Evolutionary conservation across 2,888 invertebrate genomes (phyloP).

Genomic region (Aplocera efformata): DNA sequence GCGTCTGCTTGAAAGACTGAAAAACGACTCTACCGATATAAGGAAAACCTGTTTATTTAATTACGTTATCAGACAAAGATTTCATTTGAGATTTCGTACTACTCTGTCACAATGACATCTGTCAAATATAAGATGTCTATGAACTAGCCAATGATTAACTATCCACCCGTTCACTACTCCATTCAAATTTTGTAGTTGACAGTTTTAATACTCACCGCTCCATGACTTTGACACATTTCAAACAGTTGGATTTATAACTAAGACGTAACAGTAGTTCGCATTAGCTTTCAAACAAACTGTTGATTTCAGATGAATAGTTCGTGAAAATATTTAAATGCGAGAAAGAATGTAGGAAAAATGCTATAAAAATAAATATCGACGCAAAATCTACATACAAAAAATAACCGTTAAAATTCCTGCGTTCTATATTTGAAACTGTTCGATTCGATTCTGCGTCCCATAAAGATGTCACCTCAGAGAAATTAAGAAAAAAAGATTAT

Average conservation of each 20-base stretch:
- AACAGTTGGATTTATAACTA: constrained; percentile 23
- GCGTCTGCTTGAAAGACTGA: no score
- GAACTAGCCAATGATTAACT: constrained; percentile 20
- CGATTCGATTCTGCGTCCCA: constrained; percentile 26
- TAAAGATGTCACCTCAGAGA: constrained; percentile 23
- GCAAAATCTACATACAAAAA: constrained; percentile 11
- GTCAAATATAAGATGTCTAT: constrained; percentile 11
- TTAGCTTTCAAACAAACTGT: constrained; percentile 3
- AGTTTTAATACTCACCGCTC: constrained; percentile 21
- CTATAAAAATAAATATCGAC: constrained; percentile 4
- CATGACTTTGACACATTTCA: constrained; percentile 28
- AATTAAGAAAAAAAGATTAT: constrained; percentile 25
- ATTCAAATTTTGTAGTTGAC: constrained; percentile 26
- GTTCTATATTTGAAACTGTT: constrained; percentile 26
- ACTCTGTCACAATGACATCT: constrained; percentile 6
- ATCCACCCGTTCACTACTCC: constrained; percentile 16
- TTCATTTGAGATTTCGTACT: constrained; percentile 14
- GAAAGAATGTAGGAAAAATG: constrained; percentile 5
- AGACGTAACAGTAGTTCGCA: constrained; percentile 5
- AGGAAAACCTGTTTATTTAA: no score
- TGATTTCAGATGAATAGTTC: constrained; percentile 2
- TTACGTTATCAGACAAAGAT: no score
- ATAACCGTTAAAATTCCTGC: constrained; percentile 9
- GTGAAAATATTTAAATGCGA: constrained; percentile 1
- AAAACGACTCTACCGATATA: no score